These are phyloP conservation scores for Agrochola litura DNA, from an alignment of 2,888 invertebrate genomes.

Conservation along the genomic window DNA sequence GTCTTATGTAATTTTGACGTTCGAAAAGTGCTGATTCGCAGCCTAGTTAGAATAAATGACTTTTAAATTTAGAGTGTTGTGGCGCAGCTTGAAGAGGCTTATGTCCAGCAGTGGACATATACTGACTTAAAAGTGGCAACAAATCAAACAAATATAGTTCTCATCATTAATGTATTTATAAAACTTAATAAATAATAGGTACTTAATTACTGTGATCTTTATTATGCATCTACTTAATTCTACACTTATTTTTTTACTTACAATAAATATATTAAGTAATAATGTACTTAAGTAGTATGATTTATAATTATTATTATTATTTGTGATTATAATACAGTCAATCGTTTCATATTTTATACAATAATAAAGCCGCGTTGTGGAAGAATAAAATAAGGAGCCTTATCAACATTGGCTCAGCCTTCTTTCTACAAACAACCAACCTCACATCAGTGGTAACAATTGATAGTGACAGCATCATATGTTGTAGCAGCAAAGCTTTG, in stretches of 20 bases:
- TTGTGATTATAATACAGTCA: slow-evolving; percentile 38
- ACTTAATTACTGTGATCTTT: slow-evolving; percentile 44
- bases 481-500: too few relatives aligned
- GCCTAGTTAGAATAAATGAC: too few relatives aligned
- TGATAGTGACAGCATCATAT: too few relatives aligned
- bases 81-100: too few relatives aligned
- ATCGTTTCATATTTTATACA: neutral
- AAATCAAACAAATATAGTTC: slow-evolving; percentile 29
- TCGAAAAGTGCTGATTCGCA: too few relatives aligned
- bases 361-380: slow-evolving; percentile 3
- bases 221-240: slow-evolving; percentile 43
- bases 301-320: slow-evolving; percentile 29
- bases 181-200: slow-evolving; percentile 60
- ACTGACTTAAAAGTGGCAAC: too few relatives aligned
- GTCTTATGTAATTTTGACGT: too few relatives aligned
- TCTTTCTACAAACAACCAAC: too few relatives aligned
- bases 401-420: neutral
- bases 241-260: slow-evolving; percentile 37
- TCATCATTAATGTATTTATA: slow-evolving; percentile 50
- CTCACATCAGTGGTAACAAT: neutral
- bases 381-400: neutral
- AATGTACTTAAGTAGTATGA: slow-evolving; percentile 1
- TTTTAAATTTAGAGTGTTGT: too few relatives aligned
- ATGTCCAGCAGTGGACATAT: too few relatives aligned
- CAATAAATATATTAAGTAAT: slow-evolving; percentile 48